Evolutionary conservation across 2,113 vertebrate genomes (phyloP), one percentile per base, ranked within the genome.

Genomic region (Channa maculata): DNA sequence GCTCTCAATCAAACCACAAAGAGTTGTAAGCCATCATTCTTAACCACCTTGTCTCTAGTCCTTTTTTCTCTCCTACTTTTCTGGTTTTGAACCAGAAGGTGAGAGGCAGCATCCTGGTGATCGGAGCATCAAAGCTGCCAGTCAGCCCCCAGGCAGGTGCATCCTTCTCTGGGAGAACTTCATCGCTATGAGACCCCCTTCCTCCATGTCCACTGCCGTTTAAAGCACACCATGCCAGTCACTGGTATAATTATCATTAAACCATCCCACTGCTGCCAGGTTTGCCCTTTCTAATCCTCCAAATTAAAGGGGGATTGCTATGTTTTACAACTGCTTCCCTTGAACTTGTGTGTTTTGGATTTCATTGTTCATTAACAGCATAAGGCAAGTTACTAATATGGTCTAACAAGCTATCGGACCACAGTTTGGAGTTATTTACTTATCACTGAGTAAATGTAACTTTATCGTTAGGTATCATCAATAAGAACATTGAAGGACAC

Each of bases 41-140:
- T 82, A 81, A 76, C 67, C 65, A 74, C 80, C 52, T 71, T 64
- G 62, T 85, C 46, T 87, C 64, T 70, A 14, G 24, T 76, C 43
- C 65, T 60, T 41, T 53, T 65, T 65, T 34, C 49, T 79, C 6
- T 0, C 6, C 51, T 58, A 14, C 62, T 49, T 58, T 67, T 38
- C 58, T 67, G 76, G 60, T 89, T 87, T 84, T 75, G 64, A 88
- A 86, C 72, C 71, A 64, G 74, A 77, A 86, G 88, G 85, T 86
- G 79, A 88, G 76, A 83, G 52, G 78, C 80, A 86, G 84, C 62
- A 68, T 70, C 70, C 53, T 45, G 81, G 75, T 90, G 89, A 92
- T 90, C 77, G 75, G 69, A 88, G 84, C 90, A 91, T 91, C 88
- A 90, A 90, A 92, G 89, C 89, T 83, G 77, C 85, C 88, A 84